Percentiles rank a stretch among this genome's conserved stretches.
phyloP scores from a whole-genome alignment of 2,888 invertebrate species.

The Thereva unica region DNA sequence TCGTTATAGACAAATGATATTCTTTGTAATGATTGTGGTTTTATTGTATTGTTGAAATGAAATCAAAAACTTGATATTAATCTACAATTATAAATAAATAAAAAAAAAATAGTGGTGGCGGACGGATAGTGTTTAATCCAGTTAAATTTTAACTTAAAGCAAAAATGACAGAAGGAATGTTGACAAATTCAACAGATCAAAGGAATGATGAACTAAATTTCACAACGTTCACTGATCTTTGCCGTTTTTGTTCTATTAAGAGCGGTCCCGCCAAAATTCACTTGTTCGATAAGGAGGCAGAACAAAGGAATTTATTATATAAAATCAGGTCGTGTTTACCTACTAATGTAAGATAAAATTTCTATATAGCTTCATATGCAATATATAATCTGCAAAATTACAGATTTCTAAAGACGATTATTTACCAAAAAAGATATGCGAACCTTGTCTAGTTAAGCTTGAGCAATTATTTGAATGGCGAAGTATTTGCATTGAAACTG shows the following conservation, averaged over 20 bases:
- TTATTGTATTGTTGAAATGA: constrained; percentile 1
- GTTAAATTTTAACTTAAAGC: constrained; percentile 13
- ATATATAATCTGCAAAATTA: constrained; percentile 21
- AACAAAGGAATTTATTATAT: constrained; percentile 70
- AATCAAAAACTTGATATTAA: neutral
- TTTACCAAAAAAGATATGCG: constrained; percentile 73
- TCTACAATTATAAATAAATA: neutral
- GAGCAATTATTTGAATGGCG: constrained; percentile 74
- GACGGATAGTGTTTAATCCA: constrained; percentile 20
- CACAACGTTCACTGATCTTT: constrained; percentile 70
- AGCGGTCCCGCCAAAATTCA: constrained; percentile 70
- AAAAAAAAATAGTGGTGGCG: constrained; percentile 15
- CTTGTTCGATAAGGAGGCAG: constrained; percentile 73
- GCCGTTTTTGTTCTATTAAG: constrained; percentile 71
- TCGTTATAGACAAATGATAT: constrained; percentile 7
- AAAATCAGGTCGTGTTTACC: constrained; percentile 72
- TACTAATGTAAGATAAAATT: constrained; percentile 64
- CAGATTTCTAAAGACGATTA: constrained; percentile 74
- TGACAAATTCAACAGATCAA: constrained; percentile 48
- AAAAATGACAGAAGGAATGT: constrained; percentile 49
- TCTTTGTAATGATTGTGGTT: neutral
- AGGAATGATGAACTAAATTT: constrained; percentile 65
- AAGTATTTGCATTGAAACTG: constrained; percentile 67
- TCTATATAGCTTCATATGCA: neutral
- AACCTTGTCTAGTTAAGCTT: constrained; percentile 67